Base-by-base conservation (phyloP, 37 sponge, comb jelly and placozoan species). In the Tethya wilhelma region DNA sequence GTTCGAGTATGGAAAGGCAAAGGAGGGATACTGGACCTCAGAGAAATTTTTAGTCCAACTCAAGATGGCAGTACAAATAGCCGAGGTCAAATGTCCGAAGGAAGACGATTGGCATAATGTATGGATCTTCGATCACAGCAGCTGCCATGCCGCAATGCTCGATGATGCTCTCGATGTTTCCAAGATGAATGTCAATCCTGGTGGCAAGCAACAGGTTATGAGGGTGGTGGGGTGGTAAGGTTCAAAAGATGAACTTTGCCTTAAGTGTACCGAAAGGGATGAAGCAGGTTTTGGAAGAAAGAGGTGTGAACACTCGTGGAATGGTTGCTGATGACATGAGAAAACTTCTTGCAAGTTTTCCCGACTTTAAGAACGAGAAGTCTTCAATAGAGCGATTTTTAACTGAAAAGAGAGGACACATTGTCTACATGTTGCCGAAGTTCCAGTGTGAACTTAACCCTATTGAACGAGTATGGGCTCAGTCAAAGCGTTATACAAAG, bases 41-140 rank as follows among this genome's bases (percentile, higher is more conserved):
- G 86, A 78, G 0, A 78, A 63, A 39, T 86, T 86, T 28, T 59
- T 63, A 66, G 38, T 2, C 2, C 86, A 86, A 70, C 71, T 78
- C 28, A 71, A 70, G 14, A 53, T 45, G 2, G 79, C 66, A 53
- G 73, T 64, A 5, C 71, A 70, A 49, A 71, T 86, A 38, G 79
- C 63, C 4, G 49, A 59, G 7, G 26, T 71, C 20, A 86, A 86
- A 41, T 78, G 78, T 37, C 86, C 86, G 29, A 73, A 56, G 25
- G 26, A 4, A 25, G 87, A 86, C 12, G 59, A 69, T 23, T 79
- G 80, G 80, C 25, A 31, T n/a, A 4, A 64, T 20, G 79, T 70
- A 3, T 79, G 79, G 73, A 62, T 78, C 2, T 85, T 86, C 71
- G 86, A 84, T 45, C 76, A 84, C 69, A 84, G 84, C 69, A 75